phyloP scores from a whole-genome alignment of 1,140 invertebrate species.

The Macrosteles quadrilineatus region DNA sequence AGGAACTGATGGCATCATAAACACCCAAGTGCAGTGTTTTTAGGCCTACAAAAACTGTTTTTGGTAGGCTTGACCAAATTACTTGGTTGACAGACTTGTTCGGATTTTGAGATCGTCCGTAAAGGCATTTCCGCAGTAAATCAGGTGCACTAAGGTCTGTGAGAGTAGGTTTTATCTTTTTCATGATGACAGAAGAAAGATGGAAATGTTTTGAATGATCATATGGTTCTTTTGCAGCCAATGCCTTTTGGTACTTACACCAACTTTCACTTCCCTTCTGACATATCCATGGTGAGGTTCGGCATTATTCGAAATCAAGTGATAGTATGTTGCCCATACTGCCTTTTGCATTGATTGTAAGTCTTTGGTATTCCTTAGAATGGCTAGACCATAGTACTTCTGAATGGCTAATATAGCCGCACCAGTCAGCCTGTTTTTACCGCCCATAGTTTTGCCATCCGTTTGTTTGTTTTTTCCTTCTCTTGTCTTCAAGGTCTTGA shows the following conservation, averaged over 20 bases:
- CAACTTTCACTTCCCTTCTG: no score
- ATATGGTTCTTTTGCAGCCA: neutral
- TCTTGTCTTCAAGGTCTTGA: constrained; percentile 23
- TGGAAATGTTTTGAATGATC: neutral
- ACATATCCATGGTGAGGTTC: constrained; percentile 36
- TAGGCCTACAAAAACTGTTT: constrained; percentile 17
- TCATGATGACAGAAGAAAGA: neutral
- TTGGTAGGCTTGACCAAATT: constrained; percentile 24
- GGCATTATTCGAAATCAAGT: constrained; percentile 35
- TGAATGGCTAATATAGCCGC: constrained; percentile 25
- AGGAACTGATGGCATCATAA: constrained; percentile 32
- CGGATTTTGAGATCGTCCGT: constrained; percentile 17
- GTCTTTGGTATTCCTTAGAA: constrained; percentile 31
- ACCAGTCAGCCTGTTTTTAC: constrained; percentile 29
- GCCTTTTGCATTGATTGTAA: constrained; percentile 34
- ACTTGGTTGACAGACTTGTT: constrained; percentile 31
- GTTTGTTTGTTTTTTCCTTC: constrained; percentile 28
- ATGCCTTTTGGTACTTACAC: neutral
- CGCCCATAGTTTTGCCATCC: constrained; percentile 29
- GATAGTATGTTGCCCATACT: constrained; percentile 35
- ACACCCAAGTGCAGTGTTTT: constrained; percentile 24
- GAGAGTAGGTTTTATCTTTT: neutral
- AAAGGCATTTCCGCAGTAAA: constrained; percentile 23
- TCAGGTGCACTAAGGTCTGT: neutral
- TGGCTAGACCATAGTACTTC: constrained; percentile 36